Percentiles rank a stretch among this genome's conserved stretches.
Evolutionary conservation across 35 echinoderm and acorn worm species (phyloP).

Genomic region (Ophiothrix spiculata): DNA sequence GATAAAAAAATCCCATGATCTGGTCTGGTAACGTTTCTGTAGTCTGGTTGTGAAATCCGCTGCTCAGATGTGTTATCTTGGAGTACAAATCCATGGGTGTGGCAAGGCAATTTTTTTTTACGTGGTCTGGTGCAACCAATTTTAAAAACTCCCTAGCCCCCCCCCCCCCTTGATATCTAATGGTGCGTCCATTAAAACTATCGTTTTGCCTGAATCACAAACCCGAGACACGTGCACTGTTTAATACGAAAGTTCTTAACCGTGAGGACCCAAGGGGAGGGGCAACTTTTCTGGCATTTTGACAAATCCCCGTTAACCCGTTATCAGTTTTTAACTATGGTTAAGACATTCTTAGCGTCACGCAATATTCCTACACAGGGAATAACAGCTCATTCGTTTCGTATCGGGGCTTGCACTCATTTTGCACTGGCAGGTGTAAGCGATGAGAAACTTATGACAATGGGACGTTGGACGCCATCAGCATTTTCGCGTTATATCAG

Average conservation of each 20-base stretch:
- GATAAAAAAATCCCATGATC: no score
- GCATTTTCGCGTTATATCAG: not conserved
- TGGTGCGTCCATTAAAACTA: no score
- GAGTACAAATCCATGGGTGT: no score
- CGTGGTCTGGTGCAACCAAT: no score
- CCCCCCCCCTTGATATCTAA: no score
- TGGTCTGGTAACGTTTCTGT: no score
- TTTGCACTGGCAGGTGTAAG: not conserved
- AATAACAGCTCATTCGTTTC: not conserved
- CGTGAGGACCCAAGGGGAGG: not conserved
- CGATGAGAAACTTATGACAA: not conserved
- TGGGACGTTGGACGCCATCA: not conserved
- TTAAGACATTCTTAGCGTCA: not conserved
- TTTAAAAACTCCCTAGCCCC: no score
- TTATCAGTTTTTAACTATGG: not conserved
- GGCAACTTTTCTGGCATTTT: slow-evolving; percentile 4
- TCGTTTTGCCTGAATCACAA: not conserved
- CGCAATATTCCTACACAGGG: not conserved
- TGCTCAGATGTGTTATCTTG: no score
- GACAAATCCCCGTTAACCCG: not conserved
- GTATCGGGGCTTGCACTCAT: not conserved
- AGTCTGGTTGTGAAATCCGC: no score
- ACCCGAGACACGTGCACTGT: not conserved
- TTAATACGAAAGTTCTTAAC: not conserved
- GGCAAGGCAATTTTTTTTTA: no score